These are phyloP conservation scores for Meiosimyza decipiens DNA, from an alignment of 2,888 invertebrate genomes.

Conservation along the genomic window DNA sequence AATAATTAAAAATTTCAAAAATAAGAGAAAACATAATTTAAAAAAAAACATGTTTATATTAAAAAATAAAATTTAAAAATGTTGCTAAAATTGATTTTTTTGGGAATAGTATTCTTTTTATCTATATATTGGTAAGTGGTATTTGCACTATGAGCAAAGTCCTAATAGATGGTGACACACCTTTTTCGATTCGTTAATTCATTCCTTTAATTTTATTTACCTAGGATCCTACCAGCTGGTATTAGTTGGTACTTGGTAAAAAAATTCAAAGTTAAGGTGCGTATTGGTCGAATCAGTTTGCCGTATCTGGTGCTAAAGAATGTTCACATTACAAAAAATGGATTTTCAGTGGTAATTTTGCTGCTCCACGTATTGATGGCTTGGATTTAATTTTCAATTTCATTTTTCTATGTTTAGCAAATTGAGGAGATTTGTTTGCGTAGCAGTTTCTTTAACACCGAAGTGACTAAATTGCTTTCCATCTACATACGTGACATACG, in stretches of 20 bases:
- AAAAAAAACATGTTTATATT: not conserved
- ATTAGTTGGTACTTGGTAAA: constrained; percentile 84
- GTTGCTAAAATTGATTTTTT: constrained; percentile 57
- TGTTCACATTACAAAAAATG: constrained; percentile 83
- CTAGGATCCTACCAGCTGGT: constrained; percentile 74
- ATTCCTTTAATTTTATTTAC: too few species aligned
- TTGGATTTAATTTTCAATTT: not conserved
- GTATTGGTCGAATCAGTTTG: constrained; percentile 84
- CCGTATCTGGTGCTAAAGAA: constrained; percentile 81
- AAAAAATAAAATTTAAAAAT: constrained; percentile 46
- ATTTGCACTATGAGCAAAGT: not conserved
- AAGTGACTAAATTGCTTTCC: constrained; percentile 85
- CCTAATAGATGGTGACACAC: not conserved
- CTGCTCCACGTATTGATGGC: too few species aligned
- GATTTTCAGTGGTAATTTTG: constrained; percentile 77
- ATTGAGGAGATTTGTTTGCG: constrained; percentile 86
- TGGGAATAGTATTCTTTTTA: constrained; percentile 52
- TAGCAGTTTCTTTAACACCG: constrained; percentile 89
- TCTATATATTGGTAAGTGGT: constrained; percentile 60
- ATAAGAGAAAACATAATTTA: constrained; percentile 8
- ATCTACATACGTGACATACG: constrained; percentile 84
- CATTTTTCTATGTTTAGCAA: constrained; percentile 70
- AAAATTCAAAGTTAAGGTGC: constrained; percentile 81
- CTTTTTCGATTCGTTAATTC: not conserved
- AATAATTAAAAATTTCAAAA: constrained; percentile 4